Evolutionary conservation across 2,888 invertebrate genomes (phyloP).

Genomic region (Eubasilissa splendida): DNA sequence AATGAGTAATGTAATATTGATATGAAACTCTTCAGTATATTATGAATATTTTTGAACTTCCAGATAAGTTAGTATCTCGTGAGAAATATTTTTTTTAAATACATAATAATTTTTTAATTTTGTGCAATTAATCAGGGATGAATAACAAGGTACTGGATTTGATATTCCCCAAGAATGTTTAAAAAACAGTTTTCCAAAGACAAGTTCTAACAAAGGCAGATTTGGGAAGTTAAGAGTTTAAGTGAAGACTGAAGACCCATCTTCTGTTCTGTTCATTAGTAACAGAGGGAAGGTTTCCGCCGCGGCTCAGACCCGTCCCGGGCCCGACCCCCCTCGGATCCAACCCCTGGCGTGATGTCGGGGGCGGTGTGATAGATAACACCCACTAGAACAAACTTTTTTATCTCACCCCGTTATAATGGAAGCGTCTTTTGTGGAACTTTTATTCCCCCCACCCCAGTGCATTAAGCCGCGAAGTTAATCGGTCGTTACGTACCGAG

Average conservation of each 20-base stretch:
- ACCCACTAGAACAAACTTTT: slow-evolving; percentile 42
- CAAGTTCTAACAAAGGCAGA: background rate
- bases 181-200: background rate
- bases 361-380: slow-evolving; percentile 40
- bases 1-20: too few relatives aligned
- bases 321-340: background rate
- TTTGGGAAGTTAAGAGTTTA: background rate
- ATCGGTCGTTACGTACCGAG: slow-evolving; percentile 25
- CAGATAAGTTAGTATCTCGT: too few relatives aligned
- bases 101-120: background rate
- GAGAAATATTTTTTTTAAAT: too few relatives aligned
- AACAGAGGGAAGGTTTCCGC: background rate
- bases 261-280: slow-evolving; percentile 48
- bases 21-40: too few relatives aligned
- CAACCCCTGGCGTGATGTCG: background rate
- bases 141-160: background rate
- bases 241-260: slow-evolving; percentile 13
- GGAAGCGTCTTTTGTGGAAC: slow-evolving; percentile 40
- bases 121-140: background rate
- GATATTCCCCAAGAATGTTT: background rate
- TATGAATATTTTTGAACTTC: too few relatives aligned
- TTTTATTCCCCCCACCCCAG: slow-evolving; percentile 31
- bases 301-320: background rate
- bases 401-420: slow-evolving; percentile 41
- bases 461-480: slow-evolving; percentile 36